phyloP scores from a whole-genome alignment of 2,888 invertebrate species.

The Odiellus spinosus region DNA sequence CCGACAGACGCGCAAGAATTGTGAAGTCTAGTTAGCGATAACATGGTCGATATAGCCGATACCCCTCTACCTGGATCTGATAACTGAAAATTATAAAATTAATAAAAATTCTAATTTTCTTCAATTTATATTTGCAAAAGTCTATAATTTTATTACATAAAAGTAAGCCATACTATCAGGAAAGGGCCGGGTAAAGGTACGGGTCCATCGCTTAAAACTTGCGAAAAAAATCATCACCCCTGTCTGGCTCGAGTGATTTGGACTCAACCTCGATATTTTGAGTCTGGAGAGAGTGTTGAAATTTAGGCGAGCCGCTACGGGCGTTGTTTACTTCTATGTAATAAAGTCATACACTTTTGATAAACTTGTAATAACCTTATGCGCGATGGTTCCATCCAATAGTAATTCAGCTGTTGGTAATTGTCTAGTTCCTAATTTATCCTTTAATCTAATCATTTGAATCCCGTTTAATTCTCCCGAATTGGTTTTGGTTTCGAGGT shows the following conservation, averaged over 20 bases:
- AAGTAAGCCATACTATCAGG: too few relatives aligned
- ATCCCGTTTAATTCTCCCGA: constrained; percentile 35
- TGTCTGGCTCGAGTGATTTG: too few relatives aligned
- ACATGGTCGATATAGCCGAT: constrained; percentile 37
- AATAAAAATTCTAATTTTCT: neutral
- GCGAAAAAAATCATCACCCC: too few relatives aligned
- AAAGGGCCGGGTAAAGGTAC: too few relatives aligned
- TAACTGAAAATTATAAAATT: constrained; percentile 23
- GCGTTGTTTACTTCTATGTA: too few relatives aligned
- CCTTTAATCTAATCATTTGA: constrained; percentile 37
- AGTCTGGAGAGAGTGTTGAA: too few relatives aligned
- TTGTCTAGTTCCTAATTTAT: constrained; percentile 40
- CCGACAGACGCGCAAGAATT: constrained; percentile 34
- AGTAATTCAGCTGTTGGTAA: constrained; percentile 41
- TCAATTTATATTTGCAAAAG: neutral
- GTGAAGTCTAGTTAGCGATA: constrained; percentile 38
- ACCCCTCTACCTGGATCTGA: constrained; percentile 37
- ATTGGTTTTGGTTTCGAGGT: constrained; percentile 30
- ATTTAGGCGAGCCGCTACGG: too few relatives aligned
- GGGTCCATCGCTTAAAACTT: too few relatives aligned
- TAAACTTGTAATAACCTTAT: constrained; percentile 25
- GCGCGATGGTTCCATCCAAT: constrained; percentile 35
- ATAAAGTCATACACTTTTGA: too few relatives aligned
- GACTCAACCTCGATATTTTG: constrained; percentile 11
- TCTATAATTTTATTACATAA: too few relatives aligned